Base-by-base conservation (phyloP, 2,113 vertebrate genomes). In the Nothoprocta perdicaria region DNA sequence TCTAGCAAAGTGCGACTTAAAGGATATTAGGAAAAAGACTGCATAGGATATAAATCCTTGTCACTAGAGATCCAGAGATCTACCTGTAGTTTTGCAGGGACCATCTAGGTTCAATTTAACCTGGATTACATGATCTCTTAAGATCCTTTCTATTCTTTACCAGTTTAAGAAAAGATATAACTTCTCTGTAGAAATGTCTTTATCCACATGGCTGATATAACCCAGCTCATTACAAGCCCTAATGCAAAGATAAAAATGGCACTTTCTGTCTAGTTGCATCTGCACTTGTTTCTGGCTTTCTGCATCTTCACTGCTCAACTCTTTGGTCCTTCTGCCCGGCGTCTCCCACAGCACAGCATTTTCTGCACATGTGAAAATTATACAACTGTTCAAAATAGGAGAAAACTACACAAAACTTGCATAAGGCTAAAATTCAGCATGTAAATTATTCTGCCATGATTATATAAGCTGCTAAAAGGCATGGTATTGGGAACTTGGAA, bases 51-150 rank as follows among this genome's bases (percentile, higher is more conserved):
- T 38, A 53, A 71, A 2, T 76, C 53, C 22, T 21, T 12, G 23
- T 26, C 75, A 48, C 75, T 0, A 0, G 29, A 80, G 19, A 31
- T 43, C 75, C 0, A 0, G 29, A 80, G 19, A 31, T 43, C 55
- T 31, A 81, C 17, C 33, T 75, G 27, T 72, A 52, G 31, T 21
- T 86, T 76, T 58, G 63, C 50, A 52, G 57, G 24, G 41, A 52
- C 27, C 15, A n/a, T 26, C 27, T 26, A 53, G 18, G 7, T 46
- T 60, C 58, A 40, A 15, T 53, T 72, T 78, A 46, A 55, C 33
- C 38, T 26, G 9, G 29, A 35, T 24, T n/a, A 26, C 27, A 14
- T 45, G 35, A 63, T 5, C 38, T 53, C 12, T 61, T n/a, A 33
- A 43, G n/a, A 48, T 31, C 23, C 23, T 67, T 46, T 61, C 35